phyloP scores from a whole-genome alignment of 2,113 vertebrate genomes.

The Holacanthus passer region DNA sequence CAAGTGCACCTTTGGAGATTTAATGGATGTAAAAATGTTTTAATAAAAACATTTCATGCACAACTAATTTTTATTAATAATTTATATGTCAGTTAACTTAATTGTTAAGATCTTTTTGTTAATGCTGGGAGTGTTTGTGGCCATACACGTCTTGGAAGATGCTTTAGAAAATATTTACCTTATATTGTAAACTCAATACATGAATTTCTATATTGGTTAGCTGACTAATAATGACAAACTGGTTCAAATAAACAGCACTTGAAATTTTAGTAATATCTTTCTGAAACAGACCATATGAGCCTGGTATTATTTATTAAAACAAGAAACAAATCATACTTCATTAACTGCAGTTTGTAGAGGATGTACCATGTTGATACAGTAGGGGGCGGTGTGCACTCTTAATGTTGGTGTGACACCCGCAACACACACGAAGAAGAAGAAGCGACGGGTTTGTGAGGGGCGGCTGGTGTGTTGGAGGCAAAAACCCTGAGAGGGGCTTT shows the following conservation, averaged over 20 bases:
- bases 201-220: too few species aligned
- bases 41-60: constrained; percentile 34
- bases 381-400: not conserved
- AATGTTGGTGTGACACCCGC: not conserved
- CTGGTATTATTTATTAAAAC: too few species aligned
- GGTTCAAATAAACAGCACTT: too few species aligned
- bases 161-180: not conserved
- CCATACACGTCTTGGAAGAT: not conserved
- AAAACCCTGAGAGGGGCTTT: constrained; percentile 55
- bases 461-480: constrained; percentile 75
- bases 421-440: constrained; percentile 30
- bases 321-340: not conserved
- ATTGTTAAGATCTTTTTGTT: not conserved
- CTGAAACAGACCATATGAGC: too few species aligned
- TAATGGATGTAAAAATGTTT: constrained; percentile 42
- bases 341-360: not conserved
- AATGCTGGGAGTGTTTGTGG: not conserved
- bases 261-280: too few species aligned
- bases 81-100: not conserved
- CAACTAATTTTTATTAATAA: not conserved
- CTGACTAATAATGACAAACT: too few species aligned
- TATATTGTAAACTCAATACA: too few species aligned
- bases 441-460: constrained; percentile 67
- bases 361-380: not conserved
- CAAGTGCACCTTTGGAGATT: constrained; percentile 25